Conservation (phyloP, 2,113 vertebrate genomes). For the Ciconia maguari region DNA sequence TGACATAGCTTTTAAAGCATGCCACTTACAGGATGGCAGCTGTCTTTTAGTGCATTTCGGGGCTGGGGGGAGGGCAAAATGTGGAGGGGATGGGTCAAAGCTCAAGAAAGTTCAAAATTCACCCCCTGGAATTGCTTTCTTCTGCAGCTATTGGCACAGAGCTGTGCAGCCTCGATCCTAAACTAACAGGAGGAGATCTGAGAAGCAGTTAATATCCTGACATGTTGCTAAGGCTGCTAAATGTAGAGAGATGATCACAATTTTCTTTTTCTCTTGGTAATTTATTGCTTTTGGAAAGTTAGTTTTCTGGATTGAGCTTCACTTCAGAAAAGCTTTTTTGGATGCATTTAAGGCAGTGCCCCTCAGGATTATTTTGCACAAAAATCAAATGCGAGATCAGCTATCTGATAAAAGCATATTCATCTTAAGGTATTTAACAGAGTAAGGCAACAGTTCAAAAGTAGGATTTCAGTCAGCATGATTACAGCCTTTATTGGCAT, state of each 20-base stretch:
- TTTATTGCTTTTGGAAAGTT: not conserved
- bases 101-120: not conserved
- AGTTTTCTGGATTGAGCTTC: not conserved
- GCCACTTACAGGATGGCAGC: not conserved
- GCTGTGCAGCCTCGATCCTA: not conserved
- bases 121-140: not conserved
- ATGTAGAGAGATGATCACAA: not conserved
- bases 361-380: not conserved
- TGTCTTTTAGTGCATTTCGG: not conserved
- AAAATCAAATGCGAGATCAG: not conserved
- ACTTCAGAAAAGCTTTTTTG: not conserved
- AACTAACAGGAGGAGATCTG: not conserved
- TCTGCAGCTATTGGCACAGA: not conserved
- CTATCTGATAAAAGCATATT: not conserved
- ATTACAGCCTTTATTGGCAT: not conserved
- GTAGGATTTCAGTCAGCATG: not conserved
- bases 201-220: not conserved
- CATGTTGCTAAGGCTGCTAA: not conserved
- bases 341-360: not conserved
- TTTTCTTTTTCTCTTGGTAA: not conserved
- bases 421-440: not conserved
- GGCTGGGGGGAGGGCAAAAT: not conserved
- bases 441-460: not conserved
- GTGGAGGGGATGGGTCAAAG: not conserved
- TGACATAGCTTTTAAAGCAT: not conserved